phyloP scores from a whole-genome alignment of 2,113 vertebrate species.

The Takifugu bimaculatus region DNA sequence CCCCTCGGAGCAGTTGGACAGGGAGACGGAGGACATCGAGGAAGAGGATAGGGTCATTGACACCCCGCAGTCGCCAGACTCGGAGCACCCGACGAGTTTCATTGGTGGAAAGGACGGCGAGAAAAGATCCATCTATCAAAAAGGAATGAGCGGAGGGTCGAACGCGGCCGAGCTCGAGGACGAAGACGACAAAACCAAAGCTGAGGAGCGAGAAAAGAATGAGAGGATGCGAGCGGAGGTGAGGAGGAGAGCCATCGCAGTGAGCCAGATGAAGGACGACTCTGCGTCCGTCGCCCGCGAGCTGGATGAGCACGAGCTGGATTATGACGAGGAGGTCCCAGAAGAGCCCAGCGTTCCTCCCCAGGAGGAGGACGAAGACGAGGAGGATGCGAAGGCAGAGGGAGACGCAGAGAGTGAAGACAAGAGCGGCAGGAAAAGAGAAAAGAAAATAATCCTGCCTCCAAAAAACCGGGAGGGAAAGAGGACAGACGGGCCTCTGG shows the following conservation, averaged over 20 bases:
- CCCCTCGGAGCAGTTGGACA: slow-evolving; percentile 55
- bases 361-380: slow-evolving; percentile 78
- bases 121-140: slow-evolving; percentile 35
- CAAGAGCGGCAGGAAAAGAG: slow-evolving; percentile 63
- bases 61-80: slow-evolving; percentile 84
- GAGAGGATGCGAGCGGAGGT: slow-evolving; percentile 33
- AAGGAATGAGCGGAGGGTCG: not conserved
- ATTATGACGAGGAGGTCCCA: slow-evolving; percentile 96
- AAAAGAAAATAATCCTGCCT: slow-evolving; percentile 70
- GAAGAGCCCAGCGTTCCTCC: slow-evolving; percentile 80
- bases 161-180: slow-evolving; percentile 61
- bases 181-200: slow-evolving; percentile 32
- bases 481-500: slow-evolving; percentile 56
- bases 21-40: slow-evolving; percentile 64
- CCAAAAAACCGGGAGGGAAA: slow-evolving; percentile 47
- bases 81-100: slow-evolving; percentile 70
- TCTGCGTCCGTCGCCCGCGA: slow-evolving; percentile 90
- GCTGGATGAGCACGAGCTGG: slow-evolving; percentile 93
- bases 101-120: slow-evolving; percentile 47
- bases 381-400: slow-evolving; percentile 64
- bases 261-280: slow-evolving; percentile 85
- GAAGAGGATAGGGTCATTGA: slow-evolving; percentile 71
- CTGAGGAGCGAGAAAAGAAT: slow-evolving; percentile 45
- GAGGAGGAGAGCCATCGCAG: slow-evolving; percentile 58
- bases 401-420: slow-evolving; percentile 70